Evolutionary conservation across 23 tunicate genomes (phyloP).

Genomic region (Trididemnum clinides): DNA sequence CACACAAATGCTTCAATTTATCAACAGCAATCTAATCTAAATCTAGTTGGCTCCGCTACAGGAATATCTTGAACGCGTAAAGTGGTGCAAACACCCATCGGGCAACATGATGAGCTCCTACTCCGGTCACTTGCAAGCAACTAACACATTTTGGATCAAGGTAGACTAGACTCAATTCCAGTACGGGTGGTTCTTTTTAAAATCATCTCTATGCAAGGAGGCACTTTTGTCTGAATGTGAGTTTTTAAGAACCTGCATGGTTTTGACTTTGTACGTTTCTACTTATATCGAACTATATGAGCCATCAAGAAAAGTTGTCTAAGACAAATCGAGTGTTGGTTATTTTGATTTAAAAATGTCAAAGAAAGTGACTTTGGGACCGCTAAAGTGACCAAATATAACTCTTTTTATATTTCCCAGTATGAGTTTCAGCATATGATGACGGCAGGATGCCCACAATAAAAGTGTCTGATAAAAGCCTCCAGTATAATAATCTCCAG

Average conservation of each 20-base stretch:
- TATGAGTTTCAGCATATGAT: not conserved
- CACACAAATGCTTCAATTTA: not conserved
- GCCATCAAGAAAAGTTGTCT: not conserved
- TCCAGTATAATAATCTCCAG: constrained; percentile 7
- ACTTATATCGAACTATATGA: too few species aligned
- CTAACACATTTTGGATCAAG: not conserved
- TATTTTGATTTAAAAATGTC: not conserved
- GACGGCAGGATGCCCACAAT: constrained; percentile 15
- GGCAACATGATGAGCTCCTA: constrained; percentile 22
- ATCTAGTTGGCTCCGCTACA: constrained; percentile 7
- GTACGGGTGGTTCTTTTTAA: not conserved
- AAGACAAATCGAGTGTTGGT: not conserved
- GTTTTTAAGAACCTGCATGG: not conserved
- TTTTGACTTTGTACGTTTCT: not conserved
- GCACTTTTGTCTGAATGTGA: not conserved
- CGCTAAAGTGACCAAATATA: not conserved
- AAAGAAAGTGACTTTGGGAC: constrained; percentile 1
- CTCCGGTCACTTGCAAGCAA: not conserved
- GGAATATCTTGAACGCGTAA: constrained; percentile 5
- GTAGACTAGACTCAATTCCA: not conserved
- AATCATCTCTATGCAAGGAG: constrained; percentile 15
- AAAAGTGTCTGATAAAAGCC: not conserved
- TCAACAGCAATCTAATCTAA: too few species aligned
- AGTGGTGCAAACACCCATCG: constrained; percentile 32
- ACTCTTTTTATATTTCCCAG: not conserved